phyloP scores from a whole-genome alignment of 2,888 invertebrate genomes.

The Eremobia ochroleuca region DNA sequence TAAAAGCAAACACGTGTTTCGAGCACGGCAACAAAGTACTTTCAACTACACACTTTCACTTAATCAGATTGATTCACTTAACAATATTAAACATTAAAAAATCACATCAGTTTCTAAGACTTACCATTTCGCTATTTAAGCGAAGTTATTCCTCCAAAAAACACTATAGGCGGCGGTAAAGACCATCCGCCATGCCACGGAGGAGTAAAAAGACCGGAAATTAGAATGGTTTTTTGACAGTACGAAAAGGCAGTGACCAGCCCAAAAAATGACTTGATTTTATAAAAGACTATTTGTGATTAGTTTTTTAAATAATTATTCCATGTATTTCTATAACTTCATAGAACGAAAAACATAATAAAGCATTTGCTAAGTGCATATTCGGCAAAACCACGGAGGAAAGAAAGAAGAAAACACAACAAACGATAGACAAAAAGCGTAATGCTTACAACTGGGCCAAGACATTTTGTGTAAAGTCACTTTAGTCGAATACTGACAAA shows the following conservation, averaged over 20 bases:
- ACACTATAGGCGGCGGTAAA: slow-evolving; percentile 86
- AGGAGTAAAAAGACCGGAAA: slow-evolving; percentile 90
- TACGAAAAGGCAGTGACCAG: slow-evolving; percentile 80
- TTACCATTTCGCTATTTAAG: slow-evolving; percentile 90
- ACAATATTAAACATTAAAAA: slow-evolving; percentile 46
- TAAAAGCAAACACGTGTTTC: slow-evolving; percentile 73
- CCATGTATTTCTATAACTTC: neutral
- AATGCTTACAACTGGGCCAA: neutral
- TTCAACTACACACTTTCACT: slow-evolving; percentile 74
- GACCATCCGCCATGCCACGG: slow-evolving; percentile 91
- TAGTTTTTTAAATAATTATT: neutral
- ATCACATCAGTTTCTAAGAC: slow-evolving; percentile 74
- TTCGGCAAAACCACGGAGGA: no score
- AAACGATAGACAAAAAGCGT: neutral
- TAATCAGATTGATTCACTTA: slow-evolving; percentile 68
- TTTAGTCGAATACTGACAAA: slow-evolving; percentile 37
- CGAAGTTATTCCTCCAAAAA: slow-evolving; percentile 87
- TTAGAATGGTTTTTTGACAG: slow-evolving; percentile 79
- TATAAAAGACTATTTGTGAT: neutral
- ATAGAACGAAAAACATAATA: accelerated
- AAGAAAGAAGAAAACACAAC: no score
- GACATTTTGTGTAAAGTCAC: neutral
- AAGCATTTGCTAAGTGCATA: neutral
- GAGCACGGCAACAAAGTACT: slow-evolving; percentile 52
- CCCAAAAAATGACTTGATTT: slow-evolving; percentile 56